Base-by-base conservation (phyloP, 2,113 vertebrate genomes). In the Cathartes aura region DNA sequence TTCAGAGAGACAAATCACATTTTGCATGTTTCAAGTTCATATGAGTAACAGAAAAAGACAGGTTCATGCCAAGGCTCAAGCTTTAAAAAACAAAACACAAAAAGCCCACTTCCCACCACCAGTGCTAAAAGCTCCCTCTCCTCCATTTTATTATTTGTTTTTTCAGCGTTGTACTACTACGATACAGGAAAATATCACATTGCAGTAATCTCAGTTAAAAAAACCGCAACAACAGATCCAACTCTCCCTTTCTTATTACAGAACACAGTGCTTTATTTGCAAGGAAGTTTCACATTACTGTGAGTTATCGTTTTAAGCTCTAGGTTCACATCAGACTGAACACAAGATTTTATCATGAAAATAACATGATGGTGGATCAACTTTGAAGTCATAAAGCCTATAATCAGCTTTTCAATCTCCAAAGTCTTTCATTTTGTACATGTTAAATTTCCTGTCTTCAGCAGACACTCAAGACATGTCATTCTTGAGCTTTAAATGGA, bases 381-480 rank as follows among this genome's bases (percentile, higher is more conserved):
- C 36, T 56, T 13, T 40, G 40, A 95, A 84, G 43, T 43, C n/a
- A 11, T 18, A 85, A 85, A 74, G 20, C 66, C 34, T 58, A 36
- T 34, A 58, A 62, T 52, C 36, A 87, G 23, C 58, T 68, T 72
- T 87, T 59, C 80, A 43, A 38, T 21, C 68, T 82, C 60, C 30
- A 23, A 32, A 92, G 17, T 5, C 26, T 40, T 84, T 87, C 22
- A 27, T 75, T 95, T 72, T 22, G 26, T 19, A 47, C 17, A 10
- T 11, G 11, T 58, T n/a, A 64, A 45, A 64, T 64, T 58, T 89
- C 48, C 53, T 64, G 30, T 27, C 48, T 89, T 82, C 70, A 64
- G 68, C 12, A 89, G 56, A n/a, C 2, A 1, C 34, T 75, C 22
- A 4, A 63, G 45, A 48, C 0, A 0, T 0, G 3, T 16, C 17